Evolutionary conservation across 2,797 vertebrate genomes (phyloP), one percentile per base, ranked within the genome.

Genomic region (Malurus leucopterus): DNA sequence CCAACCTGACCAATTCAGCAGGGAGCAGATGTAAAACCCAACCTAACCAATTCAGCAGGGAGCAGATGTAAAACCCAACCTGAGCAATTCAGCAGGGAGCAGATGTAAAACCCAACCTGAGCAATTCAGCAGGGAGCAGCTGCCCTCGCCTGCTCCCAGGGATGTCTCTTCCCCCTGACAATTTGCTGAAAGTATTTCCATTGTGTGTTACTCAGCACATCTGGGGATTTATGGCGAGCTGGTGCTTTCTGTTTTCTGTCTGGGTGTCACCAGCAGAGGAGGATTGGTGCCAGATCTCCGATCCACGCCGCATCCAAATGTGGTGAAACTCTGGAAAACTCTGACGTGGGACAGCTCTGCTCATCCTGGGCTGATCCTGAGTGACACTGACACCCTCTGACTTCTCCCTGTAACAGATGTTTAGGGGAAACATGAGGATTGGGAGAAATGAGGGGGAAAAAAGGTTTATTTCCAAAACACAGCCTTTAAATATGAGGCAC

Each of bases 221-320:
- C 67, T 91, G 92, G 43, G 88, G 23, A 67, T 91, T 92, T 93
- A 94, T 51, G 61, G 75, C 55, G 9, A 47, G 80, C 73, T 75
- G 93, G n/a, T 88, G 89, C 91, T 94, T 65, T 93, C 90, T 91
- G 84, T 11, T 93, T 86, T 90, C 22, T 54, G 17, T 90, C 88
- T 17, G 65, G 62, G 63, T 3, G 26, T 32, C 89, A 38, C 63
- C 44, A 55, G 38, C 17, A 17, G 84, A 70, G 87, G 11, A 15
- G 23, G 14, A 79, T 47, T 61, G 21, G 3, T 17, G 68, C 62
- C 87, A 68, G 80, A 76, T 74, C 76, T 29, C 69, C 27, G 62
- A 79, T 87, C 90, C 70, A 30, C 0, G 1, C 75, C 34, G 53
- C 73, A 64, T 87, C 90, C 85, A 89, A 92, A 85, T 64, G 92